Percentiles rank a stretch among this genome's conserved stretches.
These are phyloP conservation scores for Terrapene triunguis DNA, from an alignment of 2,113 vertebrate species.

Conservation along the genomic window DNA sequence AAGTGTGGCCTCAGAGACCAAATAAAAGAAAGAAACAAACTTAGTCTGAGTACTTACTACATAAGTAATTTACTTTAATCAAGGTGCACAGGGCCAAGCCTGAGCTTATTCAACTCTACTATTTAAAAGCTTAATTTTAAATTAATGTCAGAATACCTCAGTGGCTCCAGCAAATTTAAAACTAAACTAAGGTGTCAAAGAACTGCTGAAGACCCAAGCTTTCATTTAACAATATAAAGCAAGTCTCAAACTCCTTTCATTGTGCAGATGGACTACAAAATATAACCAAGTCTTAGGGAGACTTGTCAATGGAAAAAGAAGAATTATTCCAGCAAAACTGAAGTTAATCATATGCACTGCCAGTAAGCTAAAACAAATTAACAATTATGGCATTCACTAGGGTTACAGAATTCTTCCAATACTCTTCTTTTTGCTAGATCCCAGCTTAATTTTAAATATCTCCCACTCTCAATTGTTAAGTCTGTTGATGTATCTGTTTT, in stretches of 20 bases:
- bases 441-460: not conserved
- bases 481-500: not conserved
- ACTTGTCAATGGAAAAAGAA: not conserved
- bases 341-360: not conserved
- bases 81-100: not conserved
- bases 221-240: not conserved
- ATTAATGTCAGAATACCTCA: not conserved
- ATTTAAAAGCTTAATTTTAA: not conserved
- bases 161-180: not conserved
- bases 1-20: not conserved
- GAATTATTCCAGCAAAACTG: not conserved
- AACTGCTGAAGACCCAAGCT: not conserved
- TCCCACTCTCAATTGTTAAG: not conserved
- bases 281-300: not conserved
- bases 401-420: not conserved
- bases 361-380: not conserved
- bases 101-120: not conserved
- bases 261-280: not conserved
- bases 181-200: not conserved
- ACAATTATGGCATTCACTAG: not conserved
- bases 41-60: not conserved
- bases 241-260: not conserved
- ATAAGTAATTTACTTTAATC: not conserved
- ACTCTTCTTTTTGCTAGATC: not conserved
- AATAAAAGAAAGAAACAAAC: not conserved